Evolutionary conservation across 2,888 invertebrate species (phyloP).

Genomic region (Smittia sp.): DNA sequence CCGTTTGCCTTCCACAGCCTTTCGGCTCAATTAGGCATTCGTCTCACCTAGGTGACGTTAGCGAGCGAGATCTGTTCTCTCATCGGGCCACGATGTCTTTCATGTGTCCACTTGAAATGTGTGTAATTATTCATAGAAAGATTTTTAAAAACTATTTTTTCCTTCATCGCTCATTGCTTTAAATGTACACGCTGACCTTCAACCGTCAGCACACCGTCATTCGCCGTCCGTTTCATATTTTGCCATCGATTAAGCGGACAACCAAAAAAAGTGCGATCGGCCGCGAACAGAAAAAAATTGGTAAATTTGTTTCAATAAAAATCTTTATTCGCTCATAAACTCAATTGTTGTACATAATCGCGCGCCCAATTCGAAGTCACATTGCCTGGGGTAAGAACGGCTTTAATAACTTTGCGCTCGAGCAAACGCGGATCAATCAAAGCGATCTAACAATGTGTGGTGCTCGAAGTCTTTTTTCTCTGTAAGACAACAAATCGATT

Average conservation of each 20-base stretch:
- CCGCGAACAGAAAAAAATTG: neutral
- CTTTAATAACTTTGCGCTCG: neutral
- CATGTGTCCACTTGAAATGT: conserved; percentile 31
- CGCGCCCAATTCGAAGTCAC: neutral
- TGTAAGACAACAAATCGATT: neutral
- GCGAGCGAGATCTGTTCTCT: neutral
- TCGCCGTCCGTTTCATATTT: conserved; percentile 14
- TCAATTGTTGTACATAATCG: too few relatives aligned
- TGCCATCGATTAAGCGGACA: conserved; percentile 38
- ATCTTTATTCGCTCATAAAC: neutral
- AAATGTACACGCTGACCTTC: conserved; percentile 40
- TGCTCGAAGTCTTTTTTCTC: neutral
- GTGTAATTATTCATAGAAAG: conserved; percentile 29
- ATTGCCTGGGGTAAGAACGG: neutral
- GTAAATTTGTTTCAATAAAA: conserved; percentile 12
- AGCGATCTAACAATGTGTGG: neutral
- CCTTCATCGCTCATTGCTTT: conserved; percentile 14
- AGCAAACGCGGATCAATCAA: conserved; percentile 12
- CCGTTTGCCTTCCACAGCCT: conserved; percentile 20
- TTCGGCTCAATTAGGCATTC: conserved; percentile 37
- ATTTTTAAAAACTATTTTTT: conserved; percentile 18
- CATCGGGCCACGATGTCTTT: conserved; percentile 19
- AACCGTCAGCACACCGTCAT: conserved; percentile 35
- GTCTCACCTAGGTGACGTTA: conserved; percentile 37
- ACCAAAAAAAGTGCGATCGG: conserved; percentile 4